Evolutionary conservation across 2,888 invertebrate species (phyloP).

Genomic region (Odiellus spinosus): DNA sequence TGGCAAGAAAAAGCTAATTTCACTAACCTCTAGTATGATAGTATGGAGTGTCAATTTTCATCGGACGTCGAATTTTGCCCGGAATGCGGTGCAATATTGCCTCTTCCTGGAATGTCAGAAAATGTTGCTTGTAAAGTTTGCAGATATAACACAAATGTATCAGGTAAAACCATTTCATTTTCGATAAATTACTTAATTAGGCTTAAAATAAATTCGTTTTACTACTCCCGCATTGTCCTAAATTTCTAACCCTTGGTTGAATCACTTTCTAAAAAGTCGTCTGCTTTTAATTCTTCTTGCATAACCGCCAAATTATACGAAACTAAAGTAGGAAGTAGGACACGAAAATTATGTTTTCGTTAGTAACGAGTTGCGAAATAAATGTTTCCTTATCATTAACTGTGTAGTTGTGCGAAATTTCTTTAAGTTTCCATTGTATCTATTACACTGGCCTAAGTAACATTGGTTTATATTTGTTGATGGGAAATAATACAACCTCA

Average conservation of each 20-base stretch:
- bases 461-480: slow-evolving; percentile 2
- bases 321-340: too few relatives aligned
- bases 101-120: slow-evolving; percentile 8
- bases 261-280: too few relatives aligned
- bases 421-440: slow-evolving; percentile 8
- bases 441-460: slow-evolving; percentile 5
- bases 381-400: too few relatives aligned
- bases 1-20: too few relatives aligned
- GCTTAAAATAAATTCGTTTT: too few relatives aligned
- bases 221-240: too few relatives aligned
- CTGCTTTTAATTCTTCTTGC: too few relatives aligned
- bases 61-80: slow-evolving; percentile 17
- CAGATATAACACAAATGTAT: slow-evolving; percentile 3
- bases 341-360: background rate
- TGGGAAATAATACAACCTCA: slow-evolving; percentile 5
- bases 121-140: slow-evolving; percentile 6
- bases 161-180: slow-evolving; percentile 4
- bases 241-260: too few relatives aligned
- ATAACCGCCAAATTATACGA: too few relatives aligned
- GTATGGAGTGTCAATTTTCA: slow-evolving; percentile 2
- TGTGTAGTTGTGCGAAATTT: background rate
- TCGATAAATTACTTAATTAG: too few relatives aligned
- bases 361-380: background rate
- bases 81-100: slow-evolving; percentile 17
- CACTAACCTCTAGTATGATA: too few relatives aligned